Evolutionary conservation across 2,888 invertebrate species (phyloP), one percentile per base, ranked within the genome.

Genomic region (Rhimphoctona megacephalus): DNA sequence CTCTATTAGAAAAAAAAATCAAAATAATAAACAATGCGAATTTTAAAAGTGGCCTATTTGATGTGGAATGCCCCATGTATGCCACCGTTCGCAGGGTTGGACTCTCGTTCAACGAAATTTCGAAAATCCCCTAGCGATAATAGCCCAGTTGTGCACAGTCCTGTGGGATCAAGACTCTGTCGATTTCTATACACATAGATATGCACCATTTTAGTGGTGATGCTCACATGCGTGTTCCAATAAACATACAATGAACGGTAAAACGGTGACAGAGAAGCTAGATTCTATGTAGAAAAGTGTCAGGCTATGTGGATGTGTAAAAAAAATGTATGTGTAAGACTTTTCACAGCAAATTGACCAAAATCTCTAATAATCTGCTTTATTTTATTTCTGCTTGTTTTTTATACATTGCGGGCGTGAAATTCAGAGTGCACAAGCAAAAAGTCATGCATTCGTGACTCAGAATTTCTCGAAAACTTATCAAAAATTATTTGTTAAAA

Each of bases 41-140:
- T n/a, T n/a, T n/a, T n/a, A n/a, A n/a, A n/a, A n/a, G n/a, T n/a
- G n/a, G n/a, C n/a, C n/a, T n/a, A n/a, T n/a, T n/a, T n/a, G n/a
- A n/a, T n/a, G n/a, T n/a, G n/a, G n/a, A n/a, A n/a, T n/a, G n/a
- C n/a, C n/a, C n/a, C n/a, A n/a, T n/a, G n/a, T n/a, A n/a, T n/a
- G n/a, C n/a, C n/a, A n/a, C n/a, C 49, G 5, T n/a, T 74, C 22
- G 39, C 36, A n/a, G 8, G 9, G 36, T n/a, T 25, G 14, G 43
- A 17, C 43, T 39, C 19, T 67, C 70, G 43, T 46, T 64, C 39
- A 69, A 69, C 61, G 70, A 83, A 76, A 79, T 86, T 83, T 80
- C 66, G 54, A 61, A 83, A 85, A 64, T 79, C 70, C 57, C 70
- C 19, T 7, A 76, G 54, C 82, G 64, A 82, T 74, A 79, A 80